Percentiles rank a stretch among this genome's conserved stretches.
These are phyloP conservation scores for Hydrolagus colliei DNA, from an alignment of 2,797 vertebrate species.

Conservation along the genomic window DNA sequence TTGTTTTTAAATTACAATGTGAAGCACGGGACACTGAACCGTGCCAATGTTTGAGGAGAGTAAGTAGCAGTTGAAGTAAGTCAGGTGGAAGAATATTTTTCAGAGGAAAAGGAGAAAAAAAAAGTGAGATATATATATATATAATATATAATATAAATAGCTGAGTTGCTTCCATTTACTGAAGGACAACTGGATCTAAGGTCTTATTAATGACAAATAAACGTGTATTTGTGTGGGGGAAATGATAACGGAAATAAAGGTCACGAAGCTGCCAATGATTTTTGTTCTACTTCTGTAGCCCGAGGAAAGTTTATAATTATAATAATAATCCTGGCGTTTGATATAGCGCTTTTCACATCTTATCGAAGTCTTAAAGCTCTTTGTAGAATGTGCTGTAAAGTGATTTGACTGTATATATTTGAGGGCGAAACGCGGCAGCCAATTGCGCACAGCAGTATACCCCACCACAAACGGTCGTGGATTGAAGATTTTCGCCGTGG, in stretches of 20 bases:
- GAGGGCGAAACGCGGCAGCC: too few species aligned
- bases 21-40: neutral
- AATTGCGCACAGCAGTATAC: too few species aligned
- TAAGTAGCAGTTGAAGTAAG: slow-evolving; percentile 14
- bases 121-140: neutral
- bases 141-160: neutral
- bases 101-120: neutral
- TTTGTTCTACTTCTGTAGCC: neutral
- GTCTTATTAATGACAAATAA: neutral
- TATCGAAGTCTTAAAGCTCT: too few species aligned
- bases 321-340: too few species aligned
- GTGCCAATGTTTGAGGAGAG: neutral
- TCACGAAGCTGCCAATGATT: neutral
- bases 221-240: neutral
- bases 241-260: neutral
- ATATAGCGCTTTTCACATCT: too few species aligned
- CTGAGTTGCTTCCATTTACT: neutral
- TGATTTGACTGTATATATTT: too few species aligned
- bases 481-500: too few species aligned
- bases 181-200: neutral
- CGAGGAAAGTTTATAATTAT: too few species aligned
- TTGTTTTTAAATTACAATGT: neutral
- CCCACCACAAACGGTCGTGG: too few species aligned
- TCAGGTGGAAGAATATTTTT: neutral
- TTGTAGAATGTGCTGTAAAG: too few species aligned